Percentiles rank a stretch among this genome's conserved stretches.
Evolutionary conservation across 2,888 invertebrate species (phyloP).

Genomic region (Chloroclysta siterata): DNA sequence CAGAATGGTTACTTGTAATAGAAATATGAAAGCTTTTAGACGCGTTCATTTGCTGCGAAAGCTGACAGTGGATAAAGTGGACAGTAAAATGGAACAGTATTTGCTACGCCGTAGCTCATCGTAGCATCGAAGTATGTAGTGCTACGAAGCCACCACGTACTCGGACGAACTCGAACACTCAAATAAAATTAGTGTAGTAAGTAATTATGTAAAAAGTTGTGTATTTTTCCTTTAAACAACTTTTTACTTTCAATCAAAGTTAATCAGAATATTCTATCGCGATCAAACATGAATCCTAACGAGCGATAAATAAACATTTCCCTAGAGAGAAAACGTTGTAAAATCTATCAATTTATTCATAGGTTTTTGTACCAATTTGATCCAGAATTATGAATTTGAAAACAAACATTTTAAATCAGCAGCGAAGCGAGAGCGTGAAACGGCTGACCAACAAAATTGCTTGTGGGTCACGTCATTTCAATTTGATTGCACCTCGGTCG

Average conservation of each 20-base stretch:
- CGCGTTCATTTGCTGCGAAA: constrained; percentile 19
- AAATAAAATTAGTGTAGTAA: neutral
- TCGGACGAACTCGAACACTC: neutral
- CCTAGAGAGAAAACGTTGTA: constrained; percentile 2
- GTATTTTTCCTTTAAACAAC: too few relatives aligned
- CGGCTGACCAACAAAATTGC: neutral
- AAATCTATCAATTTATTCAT: constrained; percentile 18
- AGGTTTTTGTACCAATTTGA: neutral
- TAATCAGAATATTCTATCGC: neutral
- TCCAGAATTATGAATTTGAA: neutral
- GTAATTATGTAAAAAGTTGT: too few relatives aligned
- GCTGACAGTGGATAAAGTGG: neutral
- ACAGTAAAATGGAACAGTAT: constrained; percentile 7
- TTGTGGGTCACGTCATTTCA: neutral
- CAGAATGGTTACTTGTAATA: constrained; percentile 8
- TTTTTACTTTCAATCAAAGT: too few relatives aligned
- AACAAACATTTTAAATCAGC: neutral
- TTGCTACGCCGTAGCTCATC: constrained; percentile 18
- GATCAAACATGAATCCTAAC: neutral
- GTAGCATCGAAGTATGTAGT: constrained; percentile 9
- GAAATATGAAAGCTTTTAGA: constrained; percentile 16
- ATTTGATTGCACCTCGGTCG: neutral
- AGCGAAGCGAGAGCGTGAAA: neutral
- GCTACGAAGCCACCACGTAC: constrained; percentile 18
- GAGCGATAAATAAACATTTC: constrained; percentile 14